Conservation (phyloP, 2,113 vertebrate species). For the Ellobius talpinus region DNA sequence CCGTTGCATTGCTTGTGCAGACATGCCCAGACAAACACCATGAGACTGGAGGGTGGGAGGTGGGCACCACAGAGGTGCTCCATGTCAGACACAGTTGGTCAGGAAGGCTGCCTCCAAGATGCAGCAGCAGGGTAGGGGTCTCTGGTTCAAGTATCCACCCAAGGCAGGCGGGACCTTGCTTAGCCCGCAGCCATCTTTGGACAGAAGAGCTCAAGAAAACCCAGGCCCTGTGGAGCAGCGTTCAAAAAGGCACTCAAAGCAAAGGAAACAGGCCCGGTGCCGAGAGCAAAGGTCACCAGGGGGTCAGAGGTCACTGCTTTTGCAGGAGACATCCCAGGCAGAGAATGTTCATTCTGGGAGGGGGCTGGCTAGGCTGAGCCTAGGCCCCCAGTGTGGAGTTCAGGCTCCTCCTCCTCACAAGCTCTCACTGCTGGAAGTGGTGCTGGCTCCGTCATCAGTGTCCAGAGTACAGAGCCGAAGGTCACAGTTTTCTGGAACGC, state of each 20-base stretch:
- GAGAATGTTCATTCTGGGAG: background rate
- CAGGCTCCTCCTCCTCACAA: conserved; percentile 88
- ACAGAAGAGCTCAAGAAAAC: conserved; percentile 87
- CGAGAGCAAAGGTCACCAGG: conserved; percentile 91
- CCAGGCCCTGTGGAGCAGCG: conserved; percentile 95
- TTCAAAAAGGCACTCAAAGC: conserved; percentile 99
- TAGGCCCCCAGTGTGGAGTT: background rate
- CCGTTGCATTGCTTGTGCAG: conserved; percentile 77
- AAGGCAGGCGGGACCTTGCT: conserved; percentile 80
- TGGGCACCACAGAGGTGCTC: background rate
- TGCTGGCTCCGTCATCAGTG: conserved; percentile 94
- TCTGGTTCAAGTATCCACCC: conserved; percentile 87
- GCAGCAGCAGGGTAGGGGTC: conserved; percentile 77
- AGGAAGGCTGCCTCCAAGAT: background rate
- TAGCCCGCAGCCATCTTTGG: conserved; percentile 86
- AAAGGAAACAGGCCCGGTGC: conserved; percentile 94
- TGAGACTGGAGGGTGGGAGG: background rate
- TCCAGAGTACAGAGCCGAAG: conserved; percentile 94
- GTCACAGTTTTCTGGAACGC: conserved; percentile 91
- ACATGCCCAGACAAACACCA: background rate
- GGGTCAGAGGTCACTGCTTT: conserved; percentile 93
- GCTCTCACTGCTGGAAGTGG: conserved; percentile 98
- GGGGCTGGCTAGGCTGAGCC: background rate
- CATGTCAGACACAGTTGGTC: background rate
- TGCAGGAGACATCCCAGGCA: conserved; percentile 72